phyloP scores from a whole-genome alignment of 1,140 invertebrate genomes.

The Tribolium castaneum region DNA sequence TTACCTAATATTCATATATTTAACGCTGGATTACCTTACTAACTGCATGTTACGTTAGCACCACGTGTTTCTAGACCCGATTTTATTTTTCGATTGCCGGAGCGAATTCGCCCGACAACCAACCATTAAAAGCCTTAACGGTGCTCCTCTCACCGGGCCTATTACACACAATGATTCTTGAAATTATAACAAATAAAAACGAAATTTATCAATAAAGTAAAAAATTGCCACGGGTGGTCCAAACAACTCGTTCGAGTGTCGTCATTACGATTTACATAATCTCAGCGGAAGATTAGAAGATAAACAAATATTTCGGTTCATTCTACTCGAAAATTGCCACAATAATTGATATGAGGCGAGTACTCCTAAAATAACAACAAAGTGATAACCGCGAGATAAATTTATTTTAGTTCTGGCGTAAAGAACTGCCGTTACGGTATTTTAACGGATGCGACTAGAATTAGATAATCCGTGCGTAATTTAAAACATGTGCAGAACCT shows the following conservation, averaged over 20 bases:
- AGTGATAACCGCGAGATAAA: background rate
- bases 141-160: background rate
- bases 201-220: no score
- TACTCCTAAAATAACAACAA: background rate
- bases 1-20: conserved; percentile 38
- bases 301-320: background rate
- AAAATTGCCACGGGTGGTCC: background rate
- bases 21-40: conserved; percentile 6
- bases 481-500: background rate
- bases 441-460: background rate
- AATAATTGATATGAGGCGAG: background rate
- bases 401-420: background rate
- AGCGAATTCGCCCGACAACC: background rate
- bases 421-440: background rate
- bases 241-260: background rate
- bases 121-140: background rate
- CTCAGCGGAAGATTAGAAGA: background rate
- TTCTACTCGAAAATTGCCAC: background rate
- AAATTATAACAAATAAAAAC: background rate
- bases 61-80: background rate
- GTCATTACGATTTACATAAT: background rate
- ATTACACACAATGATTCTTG: background rate
- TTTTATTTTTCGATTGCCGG: background rate
- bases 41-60: background rate
- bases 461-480: background rate